A percentile compares a stretch with the other conserved stretches of the same genome.
phyloP scores from a whole-genome alignment of 2,797 vertebrate species.

The Ibycter americanus region DNA sequence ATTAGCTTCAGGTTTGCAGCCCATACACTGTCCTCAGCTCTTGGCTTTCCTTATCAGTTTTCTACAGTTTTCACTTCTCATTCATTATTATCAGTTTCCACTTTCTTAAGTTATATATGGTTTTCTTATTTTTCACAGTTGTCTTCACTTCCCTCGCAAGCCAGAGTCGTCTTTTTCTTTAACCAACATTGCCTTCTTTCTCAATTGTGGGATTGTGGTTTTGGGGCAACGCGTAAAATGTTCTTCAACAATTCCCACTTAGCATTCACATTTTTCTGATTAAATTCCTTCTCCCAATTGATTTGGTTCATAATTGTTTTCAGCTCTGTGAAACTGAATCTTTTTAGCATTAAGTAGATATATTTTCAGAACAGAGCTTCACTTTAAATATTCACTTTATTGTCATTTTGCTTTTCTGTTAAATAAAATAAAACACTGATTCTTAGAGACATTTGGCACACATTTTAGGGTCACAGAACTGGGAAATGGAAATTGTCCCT shows the following conservation, averaged over 20 bases:
- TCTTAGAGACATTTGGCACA: neutral
- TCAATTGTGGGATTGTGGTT: slow-evolving; percentile 69
- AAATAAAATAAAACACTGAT: neutral
- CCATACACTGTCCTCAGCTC: neutral
- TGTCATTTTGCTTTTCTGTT: slow-evolving; percentile 38
- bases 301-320: slow-evolving; percentile 59
- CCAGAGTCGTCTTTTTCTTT: neutral
- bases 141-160: slow-evolving; percentile 48
- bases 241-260: slow-evolving; percentile 68
- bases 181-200: neutral
- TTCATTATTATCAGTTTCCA: slow-evolving; percentile 20
- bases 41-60: slow-evolving; percentile 23
- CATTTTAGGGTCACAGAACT: neutral
- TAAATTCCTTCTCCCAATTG: slow-evolving; percentile 61
- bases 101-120: slow-evolving; percentile 48
- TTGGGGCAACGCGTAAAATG: slow-evolving; percentile 46
- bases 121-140: slow-evolving; percentile 55
- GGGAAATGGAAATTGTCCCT: slow-evolving; percentile 44
- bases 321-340: slow-evolving; percentile 29
- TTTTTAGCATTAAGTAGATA: neutral
- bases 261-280: slow-evolving; percentile 61
- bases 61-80: neutral
- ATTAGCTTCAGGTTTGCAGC: neutral
- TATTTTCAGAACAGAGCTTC: slow-evolving; percentile 54
- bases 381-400: slow-evolving; percentile 29